A percentile compares a stretch with the other conserved stretches of the same genome.
Evolutionary conservation across 2,797 vertebrate genomes (phyloP).

Genomic region (Lindbergichthys nudifrons): DNA sequence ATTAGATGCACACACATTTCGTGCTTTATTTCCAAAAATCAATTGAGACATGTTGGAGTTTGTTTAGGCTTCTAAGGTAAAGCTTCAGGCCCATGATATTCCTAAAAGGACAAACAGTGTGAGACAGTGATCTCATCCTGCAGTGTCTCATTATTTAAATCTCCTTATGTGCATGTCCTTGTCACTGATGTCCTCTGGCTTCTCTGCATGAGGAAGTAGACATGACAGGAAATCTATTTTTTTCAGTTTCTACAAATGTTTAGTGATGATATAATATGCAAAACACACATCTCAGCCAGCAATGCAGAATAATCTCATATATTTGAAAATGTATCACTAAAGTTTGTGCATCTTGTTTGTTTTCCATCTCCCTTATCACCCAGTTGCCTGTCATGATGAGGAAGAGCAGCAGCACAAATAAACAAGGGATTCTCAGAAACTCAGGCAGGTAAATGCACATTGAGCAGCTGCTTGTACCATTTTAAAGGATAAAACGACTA

Average conservation of each 20-base stretch:
- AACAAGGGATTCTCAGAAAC: slow-evolving; percentile 27
- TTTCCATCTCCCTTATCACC: background rate
- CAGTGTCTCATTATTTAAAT: background rate
- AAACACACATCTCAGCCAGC: background rate
- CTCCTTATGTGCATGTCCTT: background rate
- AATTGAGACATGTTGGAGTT: background rate
- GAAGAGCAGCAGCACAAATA: slow-evolving; percentile 14
- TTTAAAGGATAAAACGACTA: background rate
- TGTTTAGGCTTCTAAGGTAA: background rate
- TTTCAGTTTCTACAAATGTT: background rate
- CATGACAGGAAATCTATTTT: background rate
- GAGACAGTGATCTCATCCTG: slow-evolving; percentile 4
- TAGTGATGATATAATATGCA: slow-evolving; percentile 1
- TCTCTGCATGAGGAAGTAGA: background rate
- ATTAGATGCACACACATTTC: background rate
- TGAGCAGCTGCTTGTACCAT: background rate
- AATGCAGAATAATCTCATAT: background rate
- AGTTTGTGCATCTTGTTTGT: background rate
- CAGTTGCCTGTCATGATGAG: background rate
- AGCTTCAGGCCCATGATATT: slow-evolving; percentile 1
- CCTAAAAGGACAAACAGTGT: background rate
- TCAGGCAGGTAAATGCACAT: slow-evolving; percentile 21
- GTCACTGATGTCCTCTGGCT: background rate
- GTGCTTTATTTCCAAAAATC: background rate
- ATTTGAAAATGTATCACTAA: background rate